Base-by-base conservation (phyloP, 2,113 vertebrate genomes). In the Platysternon megacephalum region DNA sequence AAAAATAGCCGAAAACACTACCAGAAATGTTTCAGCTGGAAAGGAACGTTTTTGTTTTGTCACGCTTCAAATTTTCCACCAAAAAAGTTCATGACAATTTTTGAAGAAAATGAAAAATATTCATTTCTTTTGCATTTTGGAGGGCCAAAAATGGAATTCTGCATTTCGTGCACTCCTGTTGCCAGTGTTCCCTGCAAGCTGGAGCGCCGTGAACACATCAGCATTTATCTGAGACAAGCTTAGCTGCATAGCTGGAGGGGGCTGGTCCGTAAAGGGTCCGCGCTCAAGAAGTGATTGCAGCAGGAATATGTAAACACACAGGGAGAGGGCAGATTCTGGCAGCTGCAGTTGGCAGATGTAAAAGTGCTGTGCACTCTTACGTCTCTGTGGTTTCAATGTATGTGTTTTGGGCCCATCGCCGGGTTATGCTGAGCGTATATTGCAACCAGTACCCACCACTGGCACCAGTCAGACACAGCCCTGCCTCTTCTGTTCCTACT, bases 141-240 rank as follows among this genome's bases (percentile, higher is more conserved):
- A 32, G 61, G 61, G 61, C 14, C 21, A n/a, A 28, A 32, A 32
- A n/a, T 5, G 16, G 4, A 65, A 35, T 35, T n/a, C 61, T 19
- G 35, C 7, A 16, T 8, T 68, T n/a, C 4, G 4, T 68, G 32
- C 35, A 68, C 35, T n/a, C 35, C 16, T 9, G 35, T 68, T 68
- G 35, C 35, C 32, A 19, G 16, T 9, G 61, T n/a, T n/a, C 17
- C 16, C 53, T 11, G 24, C 10, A 52, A 92, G 46, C 22, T 0
- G 0, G 39, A 28, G 51, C 1, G 1, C 11, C 0, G 0, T 92
- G 55, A 56, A 28, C 55, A 56, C 55, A 28, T 11, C 26, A 56
- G 10, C 55, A 26, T 28, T 56, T 29, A 12, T 2, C 56, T 58
- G 28, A 58, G 56, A n/a, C 35, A 17, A n/a, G 35, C 61, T 68